Percentiles rank a stretch among this genome's conserved stretches.
Conservation (phyloP, 1,140 invertebrate genomes). For the Cataglyphis hispanica region DNA sequence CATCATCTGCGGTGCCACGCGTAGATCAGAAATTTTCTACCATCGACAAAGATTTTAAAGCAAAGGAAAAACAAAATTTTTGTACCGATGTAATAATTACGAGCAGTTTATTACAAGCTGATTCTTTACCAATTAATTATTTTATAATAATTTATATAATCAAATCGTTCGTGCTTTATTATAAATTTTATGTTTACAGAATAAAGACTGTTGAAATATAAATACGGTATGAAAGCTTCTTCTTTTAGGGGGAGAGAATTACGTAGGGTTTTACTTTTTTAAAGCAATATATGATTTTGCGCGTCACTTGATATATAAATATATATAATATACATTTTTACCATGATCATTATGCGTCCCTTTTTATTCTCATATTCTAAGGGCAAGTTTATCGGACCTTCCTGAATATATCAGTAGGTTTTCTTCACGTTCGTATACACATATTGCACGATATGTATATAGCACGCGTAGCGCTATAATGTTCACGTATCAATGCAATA, state of each 20-base stretch:
- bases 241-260: not conserved
- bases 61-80: not conserved
- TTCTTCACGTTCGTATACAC: not conserved
- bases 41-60: not conserved
- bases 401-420: constrained; percentile 8
- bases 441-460: constrained; percentile 28
- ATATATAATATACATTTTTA: too few species aligned
- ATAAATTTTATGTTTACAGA: not conserved
- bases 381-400: constrained; percentile 20
- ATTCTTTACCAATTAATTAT: not conserved
- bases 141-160: not conserved
- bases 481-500: constrained; percentile 46
- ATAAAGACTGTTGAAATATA: not conserved
- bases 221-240: not conserved
- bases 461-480: constrained; percentile 37
- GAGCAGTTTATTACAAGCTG: not conserved
- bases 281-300: not conserved
- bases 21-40: not conserved
- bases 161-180: not conserved
- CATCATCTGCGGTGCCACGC: not conserved
- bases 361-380: not conserved
- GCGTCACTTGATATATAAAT: constrained; percentile 11
- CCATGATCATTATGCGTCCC: not conserved
- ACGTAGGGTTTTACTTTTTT: not conserved
- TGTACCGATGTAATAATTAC: not conserved